These are phyloP conservation scores for Corydoras sp. DNA, from an alignment of 2,113 vertebrate genomes.

Conservation along the genomic window DNA sequence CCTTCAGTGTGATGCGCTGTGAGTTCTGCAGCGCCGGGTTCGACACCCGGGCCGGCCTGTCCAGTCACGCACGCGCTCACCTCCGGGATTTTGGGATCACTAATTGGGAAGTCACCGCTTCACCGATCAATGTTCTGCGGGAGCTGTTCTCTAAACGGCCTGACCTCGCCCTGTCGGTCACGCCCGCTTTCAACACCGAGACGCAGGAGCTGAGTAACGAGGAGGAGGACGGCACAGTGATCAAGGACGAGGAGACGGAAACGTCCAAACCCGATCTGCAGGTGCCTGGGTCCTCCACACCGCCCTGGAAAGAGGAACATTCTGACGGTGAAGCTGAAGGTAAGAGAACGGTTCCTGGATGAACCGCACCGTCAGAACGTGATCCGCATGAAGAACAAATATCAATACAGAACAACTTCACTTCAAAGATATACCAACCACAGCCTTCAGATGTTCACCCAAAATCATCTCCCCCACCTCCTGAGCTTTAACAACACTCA, in stretches of 20 bases:
- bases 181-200: slow-evolving; percentile 51
- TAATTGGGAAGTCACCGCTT: slow-evolving; percentile 94
- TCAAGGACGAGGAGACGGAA: slow-evolving; percentile 47
- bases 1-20: slow-evolving; percentile 94
- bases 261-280: slow-evolving; percentile 30
- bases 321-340: slow-evolving; percentile 45
- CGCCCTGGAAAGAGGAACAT: slow-evolving; percentile 42
- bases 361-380: too few species aligned
- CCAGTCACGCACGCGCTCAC: slow-evolving; percentile 91
- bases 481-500: too few species aligned
- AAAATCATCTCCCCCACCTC: too few species aligned
- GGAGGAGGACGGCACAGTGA: slow-evolving; percentile 48
- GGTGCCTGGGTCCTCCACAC: slow-evolving; percentile 31
- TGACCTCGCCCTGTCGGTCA: slow-evolving; percentile 70
- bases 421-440: too few species aligned
- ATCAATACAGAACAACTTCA: too few species aligned
- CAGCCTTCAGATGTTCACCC: too few species aligned
- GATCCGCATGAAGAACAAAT: too few species aligned
- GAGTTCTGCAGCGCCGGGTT: slow-evolving; percentile 96
- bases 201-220: slow-evolving; percentile 46
- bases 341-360: too few species aligned
- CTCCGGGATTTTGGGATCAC: slow-evolving; percentile 92
- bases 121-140: slow-evolving; percentile 87
- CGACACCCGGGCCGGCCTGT: slow-evolving; percentile 88
- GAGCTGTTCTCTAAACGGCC: slow-evolving; percentile 84